phyloP scores from a whole-genome alignment of 2,888 invertebrate genomes.

The Amphipoea oculea region DNA sequence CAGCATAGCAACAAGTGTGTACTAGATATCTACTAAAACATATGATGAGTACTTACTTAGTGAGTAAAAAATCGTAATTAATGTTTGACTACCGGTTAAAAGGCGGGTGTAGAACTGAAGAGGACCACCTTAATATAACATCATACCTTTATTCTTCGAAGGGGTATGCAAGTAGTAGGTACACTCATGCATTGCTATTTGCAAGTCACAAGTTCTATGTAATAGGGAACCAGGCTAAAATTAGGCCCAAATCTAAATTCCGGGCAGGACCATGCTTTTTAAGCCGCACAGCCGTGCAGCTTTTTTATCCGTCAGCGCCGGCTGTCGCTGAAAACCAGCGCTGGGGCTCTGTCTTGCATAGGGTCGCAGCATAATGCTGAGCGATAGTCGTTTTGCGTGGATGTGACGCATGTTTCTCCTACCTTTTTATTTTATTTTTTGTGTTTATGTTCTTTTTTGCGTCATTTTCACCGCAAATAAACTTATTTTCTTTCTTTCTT shows the following conservation, averaged over 20 bases:
- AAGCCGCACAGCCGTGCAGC: too few species aligned
- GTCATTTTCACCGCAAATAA: too few species aligned
- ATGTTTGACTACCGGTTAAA: background rate
- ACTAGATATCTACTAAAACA: background rate
- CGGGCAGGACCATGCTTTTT: background rate
- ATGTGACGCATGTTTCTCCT: too few species aligned
- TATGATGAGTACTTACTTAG: background rate
- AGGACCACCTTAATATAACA: background rate
- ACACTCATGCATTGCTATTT: background rate
- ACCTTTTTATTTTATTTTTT: too few species aligned
- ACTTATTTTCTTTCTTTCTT: too few species aligned
- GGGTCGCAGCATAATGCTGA: too few species aligned
- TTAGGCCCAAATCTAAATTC: too few species aligned
- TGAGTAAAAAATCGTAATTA: background rate
- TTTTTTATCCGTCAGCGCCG: too few species aligned
- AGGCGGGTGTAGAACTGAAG: background rate
- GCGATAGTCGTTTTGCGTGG: too few species aligned
- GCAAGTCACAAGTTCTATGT: background rate
- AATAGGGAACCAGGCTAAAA: background rate
- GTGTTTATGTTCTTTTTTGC: too few species aligned
- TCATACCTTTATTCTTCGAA: background rate
- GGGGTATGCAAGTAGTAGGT: background rate
- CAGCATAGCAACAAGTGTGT: background rate
- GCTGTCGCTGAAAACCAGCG: too few species aligned
- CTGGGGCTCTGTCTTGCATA: too few species aligned